These are phyloP conservation scores for Gallinago solitaria DNA, from an alignment of 2,797 vertebrate genomes.

Conservation along the genomic window DNA sequence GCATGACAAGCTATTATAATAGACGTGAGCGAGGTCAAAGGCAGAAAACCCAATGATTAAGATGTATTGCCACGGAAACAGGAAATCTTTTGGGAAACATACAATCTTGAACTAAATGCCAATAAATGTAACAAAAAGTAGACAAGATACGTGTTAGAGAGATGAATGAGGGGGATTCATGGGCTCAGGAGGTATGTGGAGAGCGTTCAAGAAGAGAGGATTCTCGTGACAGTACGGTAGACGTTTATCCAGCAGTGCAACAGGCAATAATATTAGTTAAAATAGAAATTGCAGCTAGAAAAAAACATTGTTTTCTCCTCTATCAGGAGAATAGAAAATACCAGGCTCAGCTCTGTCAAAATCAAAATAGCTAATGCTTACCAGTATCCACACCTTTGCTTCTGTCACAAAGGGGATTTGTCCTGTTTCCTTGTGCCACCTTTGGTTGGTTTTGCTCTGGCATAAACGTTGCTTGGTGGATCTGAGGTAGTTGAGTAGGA, in stretches of 20 bases:
- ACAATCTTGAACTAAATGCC: constrained; percentile 14
- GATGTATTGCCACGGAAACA: constrained; percentile 7
- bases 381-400: background rate
- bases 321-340: background rate
- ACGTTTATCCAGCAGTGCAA: background rate
- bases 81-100: background rate
- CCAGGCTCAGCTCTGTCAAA: background rate
- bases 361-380: background rate
- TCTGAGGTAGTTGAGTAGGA: background rate
- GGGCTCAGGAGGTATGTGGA: background rate
- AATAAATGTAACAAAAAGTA: background rate
- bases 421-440: background rate
- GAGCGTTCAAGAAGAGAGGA: background rate
- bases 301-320: background rate
- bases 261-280: background rate
- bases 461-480: background rate
- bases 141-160: background rate
- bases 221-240: background rate
- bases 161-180: background rate
- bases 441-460: background rate
- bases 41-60: background rate
- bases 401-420: background rate
- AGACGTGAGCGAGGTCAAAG: background rate
- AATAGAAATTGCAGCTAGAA: background rate
- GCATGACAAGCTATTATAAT: background rate